A percentile compares a stretch with the other conserved stretches of the same genome.
Evolutionary conservation across 2,797 vertebrate genomes (phyloP).

Genomic region (Apodemus agrarius): DNA sequence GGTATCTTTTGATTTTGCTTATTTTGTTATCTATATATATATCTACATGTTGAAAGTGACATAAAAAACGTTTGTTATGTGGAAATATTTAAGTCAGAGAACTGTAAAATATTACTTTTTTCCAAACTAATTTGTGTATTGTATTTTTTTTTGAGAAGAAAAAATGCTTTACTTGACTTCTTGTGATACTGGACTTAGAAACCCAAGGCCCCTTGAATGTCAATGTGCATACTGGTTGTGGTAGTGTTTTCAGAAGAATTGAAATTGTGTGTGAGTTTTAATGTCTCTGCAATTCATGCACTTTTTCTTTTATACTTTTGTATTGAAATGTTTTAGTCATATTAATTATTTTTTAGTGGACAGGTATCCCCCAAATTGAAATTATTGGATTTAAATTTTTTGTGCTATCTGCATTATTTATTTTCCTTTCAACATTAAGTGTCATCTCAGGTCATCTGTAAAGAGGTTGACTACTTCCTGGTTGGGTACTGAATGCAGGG

Average conservation of each 20-base stretch:
- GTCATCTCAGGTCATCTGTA: constrained; percentile 73
- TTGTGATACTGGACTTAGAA: constrained; percentile 57
- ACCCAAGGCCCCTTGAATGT: constrained; percentile 45
- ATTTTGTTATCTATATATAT: constrained; percentile 90
- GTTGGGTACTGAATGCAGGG: not conserved
- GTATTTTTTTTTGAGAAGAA: constrained; percentile 81
- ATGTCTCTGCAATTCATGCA: constrained; percentile 78
- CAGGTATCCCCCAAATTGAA: constrained; percentile 62
- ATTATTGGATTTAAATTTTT: constrained; percentile 63
- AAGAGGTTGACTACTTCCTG: constrained; percentile 33
- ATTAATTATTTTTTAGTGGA: constrained; percentile 72
- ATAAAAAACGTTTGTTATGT: constrained; percentile 93
- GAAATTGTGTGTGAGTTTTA: constrained; percentile 69
- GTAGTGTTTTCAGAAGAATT: constrained; percentile 31
- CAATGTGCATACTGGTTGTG: constrained; percentile 49
- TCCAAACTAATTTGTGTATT: constrained; percentile 85
- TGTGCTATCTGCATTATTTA: constrained; percentile 73
- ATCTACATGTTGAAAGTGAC: constrained; percentile 87
- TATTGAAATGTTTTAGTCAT: constrained; percentile 78
- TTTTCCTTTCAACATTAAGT: constrained; percentile 74
- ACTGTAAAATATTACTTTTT: constrained; percentile 90
- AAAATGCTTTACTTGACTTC: constrained; percentile 76
- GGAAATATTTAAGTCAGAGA: constrained; percentile 94
- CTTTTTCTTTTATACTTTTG: constrained; percentile 79
- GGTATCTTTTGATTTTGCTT: constrained; percentile 84